Percentiles rank a stretch among this genome's conserved stretches.
Conservation (phyloP, 1,140 invertebrate genomes). For the Drosophila insularis region DNA sequence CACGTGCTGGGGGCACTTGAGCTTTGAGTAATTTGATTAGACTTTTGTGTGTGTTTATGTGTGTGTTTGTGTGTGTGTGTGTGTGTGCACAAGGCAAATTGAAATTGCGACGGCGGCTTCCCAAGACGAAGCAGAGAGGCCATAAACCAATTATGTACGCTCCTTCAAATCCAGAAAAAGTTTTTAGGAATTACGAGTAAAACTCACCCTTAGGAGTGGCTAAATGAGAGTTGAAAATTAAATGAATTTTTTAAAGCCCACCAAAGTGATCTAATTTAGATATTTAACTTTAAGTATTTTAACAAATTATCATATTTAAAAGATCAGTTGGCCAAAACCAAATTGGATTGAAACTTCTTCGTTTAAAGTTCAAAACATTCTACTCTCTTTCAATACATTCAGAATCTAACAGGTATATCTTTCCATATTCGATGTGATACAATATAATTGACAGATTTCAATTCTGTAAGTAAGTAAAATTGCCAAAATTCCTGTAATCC, state of each 20-base stretch:
- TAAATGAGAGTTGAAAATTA: slow-evolving; percentile 1
- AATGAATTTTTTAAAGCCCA: slow-evolving; percentile 8
- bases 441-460: not conserved
- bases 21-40: slow-evolving; percentile 61
- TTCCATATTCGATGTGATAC: no score
- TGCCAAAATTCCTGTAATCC: not conserved
- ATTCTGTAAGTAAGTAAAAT: not conserved
- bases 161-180: slow-evolving; percentile 34
- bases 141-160: slow-evolving; percentile 71
- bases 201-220: slow-evolving; percentile 12
- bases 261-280: slow-evolving; percentile 6
- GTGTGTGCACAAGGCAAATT: slow-evolving; percentile 51
- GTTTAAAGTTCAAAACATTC: no score
- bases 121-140: slow-evolving; percentile 56
- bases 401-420: no score
- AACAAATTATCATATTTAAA: not conserved
- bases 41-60: slow-evolving; percentile 30
- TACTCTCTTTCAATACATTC: not conserved
- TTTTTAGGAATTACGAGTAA: slow-evolving; percentile 24
- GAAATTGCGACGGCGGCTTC: slow-evolving; percentile 57
- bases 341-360: not conserved
- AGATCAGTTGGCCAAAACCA: not conserved
- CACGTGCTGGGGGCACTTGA: slow-evolving; percentile 55
- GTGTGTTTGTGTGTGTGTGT: slow-evolving; percentile 27
- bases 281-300: not conserved